Percentiles rank a stretch among this genome's conserved stretches.
phyloP scores from a whole-genome alignment of 2,113 vertebrate species.

The Tragelaphus buxtoni region DNA sequence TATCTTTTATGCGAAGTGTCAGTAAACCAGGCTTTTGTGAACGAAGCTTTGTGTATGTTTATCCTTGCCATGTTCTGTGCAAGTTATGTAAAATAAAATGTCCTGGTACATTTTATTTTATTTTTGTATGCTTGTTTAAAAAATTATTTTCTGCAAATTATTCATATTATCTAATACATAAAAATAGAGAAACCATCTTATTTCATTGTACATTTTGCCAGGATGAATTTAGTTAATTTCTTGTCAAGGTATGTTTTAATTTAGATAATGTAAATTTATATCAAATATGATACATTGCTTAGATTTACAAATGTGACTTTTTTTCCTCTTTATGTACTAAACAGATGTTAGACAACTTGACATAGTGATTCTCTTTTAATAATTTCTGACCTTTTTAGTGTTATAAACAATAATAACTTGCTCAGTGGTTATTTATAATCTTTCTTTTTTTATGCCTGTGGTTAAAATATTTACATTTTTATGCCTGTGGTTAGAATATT shows the following conservation, averaged over 20 bases:
- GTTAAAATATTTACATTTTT: background rate
- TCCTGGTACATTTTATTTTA: background rate
- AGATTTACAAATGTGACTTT: background rate
- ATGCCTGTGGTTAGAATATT: background rate
- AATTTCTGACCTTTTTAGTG: background rate
- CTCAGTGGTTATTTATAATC: background rate
- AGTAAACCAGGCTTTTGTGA: background rate
- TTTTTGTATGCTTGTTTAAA: constrained; percentile 7
- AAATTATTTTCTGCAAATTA: background rate
- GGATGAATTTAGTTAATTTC: background rate
- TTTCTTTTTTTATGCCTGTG: background rate
- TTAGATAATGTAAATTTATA: background rate
- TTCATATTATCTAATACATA: background rate
- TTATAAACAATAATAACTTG: background rate
- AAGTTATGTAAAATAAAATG: background rate
- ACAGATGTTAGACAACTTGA: background rate
- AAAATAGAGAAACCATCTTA: background rate
- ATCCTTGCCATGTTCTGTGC: background rate
- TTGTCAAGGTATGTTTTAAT: background rate
- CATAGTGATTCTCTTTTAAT: background rate
- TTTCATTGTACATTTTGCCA: background rate
- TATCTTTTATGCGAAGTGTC: background rate
- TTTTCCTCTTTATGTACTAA: background rate
- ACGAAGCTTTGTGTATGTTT: background rate
- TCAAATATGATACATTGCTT: background rate